Evolutionary conservation across 2,797 vertebrate genomes (phyloP), one percentile per base, ranked within the genome.

Genomic region (Poeciliopsis paucimaculata): DNA sequence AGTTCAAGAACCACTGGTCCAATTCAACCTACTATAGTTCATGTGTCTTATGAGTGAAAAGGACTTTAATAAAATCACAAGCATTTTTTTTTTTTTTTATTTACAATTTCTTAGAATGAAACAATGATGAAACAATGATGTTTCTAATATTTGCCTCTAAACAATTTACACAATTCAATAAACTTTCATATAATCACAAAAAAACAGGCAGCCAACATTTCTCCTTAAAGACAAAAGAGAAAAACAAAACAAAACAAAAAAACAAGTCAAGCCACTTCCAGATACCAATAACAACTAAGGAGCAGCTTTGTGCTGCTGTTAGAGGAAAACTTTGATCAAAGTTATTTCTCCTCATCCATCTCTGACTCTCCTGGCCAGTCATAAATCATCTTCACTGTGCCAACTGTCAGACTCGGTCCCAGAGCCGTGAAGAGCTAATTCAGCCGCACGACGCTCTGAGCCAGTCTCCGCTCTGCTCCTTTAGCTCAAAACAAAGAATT

Each of bases 341-440:
- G 91, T 94, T 95, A 91, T 92, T 92, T 88, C 91, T 89, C 90
- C 93, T 94, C 93, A 94, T 95, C 94, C 93, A 94, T 95, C 94
- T 95, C 91, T 94, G 94, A 94, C 93, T 94, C 92, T 93, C 88
- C 87, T 86, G 86, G 91, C 92, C 89, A 84, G 81, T 92, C 92
- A 94, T 95, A 95, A 95, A 95, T 95, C 94, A 95, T 94, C 93
- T 92, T 91, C 93, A 92, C 85, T 83, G 92, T 94, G 92, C 90
- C 89, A 93, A 91, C 90, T 94, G 94, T 95, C 94, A 94, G 87
- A 76, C 85, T 89, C 79, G 7, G 92, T 94, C 93, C 93, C 93
- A 91, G 77, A 91, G 93, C 92, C 74, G 86, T 81, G 89, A 91
- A 87, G 89, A 90, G 90, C 91, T 92, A 90, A 95, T 93, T 94